Evolutionary conservation across 2,797 vertebrate genomes (phyloP), one percentile per base, ranked within the genome.

Genomic region (Telmatherina bonti): DNA sequence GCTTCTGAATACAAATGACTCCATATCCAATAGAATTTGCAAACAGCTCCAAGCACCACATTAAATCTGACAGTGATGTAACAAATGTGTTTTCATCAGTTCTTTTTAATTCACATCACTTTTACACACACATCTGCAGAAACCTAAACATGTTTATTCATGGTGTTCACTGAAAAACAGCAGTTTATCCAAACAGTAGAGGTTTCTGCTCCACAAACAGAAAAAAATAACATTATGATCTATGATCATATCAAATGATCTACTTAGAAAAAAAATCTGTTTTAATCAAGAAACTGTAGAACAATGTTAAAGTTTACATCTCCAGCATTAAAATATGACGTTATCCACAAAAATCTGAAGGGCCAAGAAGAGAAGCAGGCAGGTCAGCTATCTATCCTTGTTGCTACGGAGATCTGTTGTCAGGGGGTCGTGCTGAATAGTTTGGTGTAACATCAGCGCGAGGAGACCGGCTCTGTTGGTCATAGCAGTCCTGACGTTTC

Each of bases 361-460:
- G 65, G 35, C 62, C 4, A n/a, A 53, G n/a, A 49, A 20, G 7
- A 26, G 30, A 22, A 35, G 41, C n/a, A 27, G 27, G 68, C 66
- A 93, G 85, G 27, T 3, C 7, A 35, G 83, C 89, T 95, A 97
- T 88, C 96, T 95, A 70, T 96, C 95, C 18, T 96, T 96, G 91
- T 90, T 96, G 81, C 93, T 92, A 64, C 97, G 95, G 62, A 98
- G 94, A 89, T 98, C 97, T 0, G 96, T 97, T 18, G 97, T 97
- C 74, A 96, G 71, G 0, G 97, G 97, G 76, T 98, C 97, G 0
- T 98, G 97, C 85, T 98, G 97, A 81, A 98, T 98, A 12, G 97
- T 98, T 61, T 98, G 97, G 86, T 98, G 97, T 75, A 98, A 86
- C 97, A 98, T 98, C 27, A 98, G 93, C 31, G 97, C 97, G 20